Percentiles rank a stretch among this genome's conserved stretches.
These are phyloP conservation scores for Sakesphorus luctuosus DNA, from an alignment of 2,113 vertebrate genomes.

Conservation along the genomic window DNA sequence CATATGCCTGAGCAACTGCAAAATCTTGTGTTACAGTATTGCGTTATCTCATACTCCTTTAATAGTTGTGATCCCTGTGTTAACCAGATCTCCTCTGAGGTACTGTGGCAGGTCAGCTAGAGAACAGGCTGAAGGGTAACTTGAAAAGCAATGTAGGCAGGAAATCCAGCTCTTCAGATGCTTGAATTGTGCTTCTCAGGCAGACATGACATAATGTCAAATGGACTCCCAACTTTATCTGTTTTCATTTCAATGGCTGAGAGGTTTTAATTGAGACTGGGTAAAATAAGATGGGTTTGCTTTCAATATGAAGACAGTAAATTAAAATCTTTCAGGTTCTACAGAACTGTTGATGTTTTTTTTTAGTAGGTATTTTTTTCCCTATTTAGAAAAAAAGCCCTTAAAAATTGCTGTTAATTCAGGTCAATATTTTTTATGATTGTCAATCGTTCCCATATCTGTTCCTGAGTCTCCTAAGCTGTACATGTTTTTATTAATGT, in stretches of 20 bases:
- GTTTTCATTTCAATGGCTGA: background rate
- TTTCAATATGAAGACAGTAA: background rate
- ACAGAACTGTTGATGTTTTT: background rate
- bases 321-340: background rate
- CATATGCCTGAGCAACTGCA: background rate
- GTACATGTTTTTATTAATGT: background rate
- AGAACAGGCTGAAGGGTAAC: background rate
- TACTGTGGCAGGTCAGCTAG: background rate
- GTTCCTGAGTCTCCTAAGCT: background rate
- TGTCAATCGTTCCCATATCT: background rate
- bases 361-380: background rate
- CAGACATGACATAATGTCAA: background rate
- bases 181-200: background rate
- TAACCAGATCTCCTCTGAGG: background rate
- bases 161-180: background rate
- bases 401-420: background rate
- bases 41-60: background rate
- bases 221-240: background rate
- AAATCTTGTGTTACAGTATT: background rate
- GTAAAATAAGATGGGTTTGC: background rate
- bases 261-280: background rate
- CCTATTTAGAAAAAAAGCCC: background rate
- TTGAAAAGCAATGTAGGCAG: background rate
- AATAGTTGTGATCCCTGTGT: background rate
- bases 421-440: background rate